A percentile compares a stretch with the other conserved stretches of the same genome.
These are phyloP conservation scores for Spinibarbus caldwelli DNA, from an alignment of 2,797 vertebrate species.

Conservation along the genomic window DNA sequence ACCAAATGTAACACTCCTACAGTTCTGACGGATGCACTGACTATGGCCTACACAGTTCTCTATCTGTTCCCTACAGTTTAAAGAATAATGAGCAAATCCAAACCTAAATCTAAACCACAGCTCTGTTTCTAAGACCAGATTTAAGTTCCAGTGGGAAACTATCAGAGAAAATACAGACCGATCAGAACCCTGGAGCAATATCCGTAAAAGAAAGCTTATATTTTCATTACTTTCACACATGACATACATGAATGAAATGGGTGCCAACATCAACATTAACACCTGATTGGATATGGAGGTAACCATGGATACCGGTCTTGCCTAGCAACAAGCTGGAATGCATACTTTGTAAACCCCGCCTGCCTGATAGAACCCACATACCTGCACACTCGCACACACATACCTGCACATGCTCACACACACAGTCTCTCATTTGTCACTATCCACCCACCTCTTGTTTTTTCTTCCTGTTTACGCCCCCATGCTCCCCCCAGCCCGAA, in stretches of 20 bases:
- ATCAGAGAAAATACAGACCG: not conserved
- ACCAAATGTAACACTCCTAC: conserved; percentile 34
- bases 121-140: not conserved
- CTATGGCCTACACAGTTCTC: conserved; percentile 6
- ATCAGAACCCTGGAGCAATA: not conserved
- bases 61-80: not conserved
- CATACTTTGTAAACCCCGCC: conserved; percentile 27
- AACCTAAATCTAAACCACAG: not conserved
- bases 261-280: conserved; percentile 24
- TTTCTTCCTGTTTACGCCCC: conserved; percentile 43
- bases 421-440: conserved; percentile 39
- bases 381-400: conserved; percentile 21
- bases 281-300: conserved; percentile 38
- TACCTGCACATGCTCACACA: conserved; percentile 30
- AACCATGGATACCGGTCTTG: conserved; percentile 41
- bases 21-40: conserved; percentile 11
- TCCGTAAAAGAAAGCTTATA: not conserved
- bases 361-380: conserved; percentile 21
- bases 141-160: not conserved
- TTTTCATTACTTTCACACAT: not conserved
- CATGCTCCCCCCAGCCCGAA: conserved; percentile 60
- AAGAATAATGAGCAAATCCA: not conserved
- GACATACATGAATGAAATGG: conserved; percentile 25
- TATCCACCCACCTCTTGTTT: conserved; percentile 32
- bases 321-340: conserved; percentile 51